Evolutionary conservation across 92 coral and sea anemone genomes (phyloP).

Genomic region (Porites lobata): DNA sequence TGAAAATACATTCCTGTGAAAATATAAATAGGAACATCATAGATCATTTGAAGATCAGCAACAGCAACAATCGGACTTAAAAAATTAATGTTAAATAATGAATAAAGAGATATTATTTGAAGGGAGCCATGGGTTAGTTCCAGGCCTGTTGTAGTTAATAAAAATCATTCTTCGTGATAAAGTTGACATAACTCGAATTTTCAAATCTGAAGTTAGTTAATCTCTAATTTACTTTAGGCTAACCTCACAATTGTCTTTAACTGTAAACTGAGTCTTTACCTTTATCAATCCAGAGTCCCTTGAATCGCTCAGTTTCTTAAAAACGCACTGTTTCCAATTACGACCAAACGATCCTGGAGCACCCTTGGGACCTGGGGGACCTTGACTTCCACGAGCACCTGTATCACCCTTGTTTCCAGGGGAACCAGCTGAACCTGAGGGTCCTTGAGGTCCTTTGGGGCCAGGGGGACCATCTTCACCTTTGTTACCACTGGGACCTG

Average conservation of each 20-base stretch:
- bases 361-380: neutral
- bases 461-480: neutral
- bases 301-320: neutral
- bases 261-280: neutral
- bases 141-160: too few species aligned
- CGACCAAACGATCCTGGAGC: neutral
- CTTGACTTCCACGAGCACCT: neutral
- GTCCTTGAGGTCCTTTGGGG: neutral
- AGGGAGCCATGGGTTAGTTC: too few species aligned
- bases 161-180: too few species aligned
- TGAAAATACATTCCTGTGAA: constrained; percentile 18
- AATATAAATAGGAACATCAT: neutral
- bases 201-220: too few species aligned
- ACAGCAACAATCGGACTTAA: too few species aligned
- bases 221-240: too few species aligned
- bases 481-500: neutral
- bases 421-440: neutral
- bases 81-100: too few species aligned
- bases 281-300: neutral
- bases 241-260: too few species aligned
- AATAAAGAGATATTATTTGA: too few species aligned
- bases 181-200: too few species aligned
- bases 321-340: neutral
- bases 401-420: neutral
- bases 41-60: too few species aligned